Evolutionary conservation across 2,113 vertebrate genomes (phyloP).

Genomic region (Channa argus): DNA sequence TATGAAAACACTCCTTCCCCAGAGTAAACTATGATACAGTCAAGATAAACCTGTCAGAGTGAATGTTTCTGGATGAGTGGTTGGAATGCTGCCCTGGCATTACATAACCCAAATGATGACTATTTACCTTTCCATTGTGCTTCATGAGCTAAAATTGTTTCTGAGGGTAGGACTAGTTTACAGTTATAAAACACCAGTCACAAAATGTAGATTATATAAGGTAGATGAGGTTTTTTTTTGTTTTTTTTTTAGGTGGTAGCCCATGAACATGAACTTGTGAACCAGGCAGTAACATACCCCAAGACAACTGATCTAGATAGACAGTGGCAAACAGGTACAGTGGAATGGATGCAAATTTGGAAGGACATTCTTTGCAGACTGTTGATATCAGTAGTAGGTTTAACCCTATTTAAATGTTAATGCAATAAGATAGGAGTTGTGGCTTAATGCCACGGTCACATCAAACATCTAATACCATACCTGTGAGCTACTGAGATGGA

Average conservation of each 20-base stretch:
- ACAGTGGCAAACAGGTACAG: too few species aligned
- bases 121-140: constrained; percentile 33
- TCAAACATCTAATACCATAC: too few species aligned
- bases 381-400: too few species aligned
- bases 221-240: too few species aligned
- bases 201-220: background rate
- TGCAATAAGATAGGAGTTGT: too few species aligned
- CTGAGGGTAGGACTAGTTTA: background rate
- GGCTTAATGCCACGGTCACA: too few species aligned
- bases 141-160: constrained; percentile 12
- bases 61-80: constrained; percentile 61
- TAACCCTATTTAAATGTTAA: too few species aligned
- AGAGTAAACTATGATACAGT: constrained; percentile 42
- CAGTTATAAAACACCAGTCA: background rate
- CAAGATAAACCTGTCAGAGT: constrained; percentile 62
- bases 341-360: too few species aligned
- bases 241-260: background rate
- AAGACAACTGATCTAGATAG: background rate
- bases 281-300: too few species aligned
- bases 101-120: constrained; percentile 60
- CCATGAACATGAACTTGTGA: background rate
- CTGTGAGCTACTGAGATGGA: too few species aligned
- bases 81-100: constrained; percentile 52
- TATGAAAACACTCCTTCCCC: constrained; percentile 11
- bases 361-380: too few species aligned